Base-by-base conservation (phyloP, 2,797 vertebrate species). In the Molossus alvarezi region DNA sequence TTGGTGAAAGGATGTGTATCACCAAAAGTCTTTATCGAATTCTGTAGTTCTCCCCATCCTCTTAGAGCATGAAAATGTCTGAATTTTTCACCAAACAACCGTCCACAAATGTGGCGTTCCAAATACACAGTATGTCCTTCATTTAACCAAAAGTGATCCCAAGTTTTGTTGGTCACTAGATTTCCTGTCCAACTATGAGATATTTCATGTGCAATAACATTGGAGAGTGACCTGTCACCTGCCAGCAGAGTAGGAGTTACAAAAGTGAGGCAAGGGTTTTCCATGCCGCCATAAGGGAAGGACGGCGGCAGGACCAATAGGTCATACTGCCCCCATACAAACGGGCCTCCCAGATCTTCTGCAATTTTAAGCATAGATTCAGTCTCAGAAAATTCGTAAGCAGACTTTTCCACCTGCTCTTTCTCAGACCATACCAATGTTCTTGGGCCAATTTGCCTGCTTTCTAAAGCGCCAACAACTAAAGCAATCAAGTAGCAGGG, bases 171-270 rank as follows among this genome's bases (percentile, higher is more conserved):
- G 97, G 99, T 99, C 97, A 99, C 99, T 98, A 99, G 98, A 97
- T 99, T 99, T 33, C 99, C 99, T 0, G 99, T 99, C 99, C 99
- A 99, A 98, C 99, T 99, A 98, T 99, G 99, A 87, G 99, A 99
- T 98, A 99, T 99, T 98, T 99, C 99, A 97, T 99, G 99, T 48
- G 99, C 99, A 90, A 99, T 99, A 93, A 99, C 33, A 33, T 33
- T 33, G 33, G 33, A 33, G 3, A 33, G 33, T 33, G 33, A 33
- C 33, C 33, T 33, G 33, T 33, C 99, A 95, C 98, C 98, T 97
- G 99, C 99, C 99, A 99, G 98, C 2, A 99, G 87, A 0, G 99
- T 99, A 58, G 99, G 99, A 0, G 99, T 99, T 37, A 99, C 99
- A 88, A 99, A 99, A 67, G 99, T 99, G 85, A 99, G 99, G 80